Percentiles rank a stretch among this genome's conserved stretches.
Conservation (phyloP, 2,797 vertebrate species). For the Phrynocephalus vlangalii region DNA sequence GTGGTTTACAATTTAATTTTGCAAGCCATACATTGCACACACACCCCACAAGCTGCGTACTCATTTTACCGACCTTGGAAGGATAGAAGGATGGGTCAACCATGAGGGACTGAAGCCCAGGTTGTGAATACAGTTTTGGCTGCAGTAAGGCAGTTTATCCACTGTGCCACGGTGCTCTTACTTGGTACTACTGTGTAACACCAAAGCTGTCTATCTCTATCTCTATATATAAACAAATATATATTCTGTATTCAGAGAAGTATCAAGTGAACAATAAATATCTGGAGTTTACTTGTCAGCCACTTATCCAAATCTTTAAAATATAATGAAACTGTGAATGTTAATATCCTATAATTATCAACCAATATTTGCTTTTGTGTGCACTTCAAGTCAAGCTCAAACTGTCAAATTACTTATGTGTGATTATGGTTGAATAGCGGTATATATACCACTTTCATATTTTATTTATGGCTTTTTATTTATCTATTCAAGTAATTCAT, state of each 20-base stretch:
- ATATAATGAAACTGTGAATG: background rate
- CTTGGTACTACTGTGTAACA: background rate
- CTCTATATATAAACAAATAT: background rate
- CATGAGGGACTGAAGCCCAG: too few species aligned
- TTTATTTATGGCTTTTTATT: background rate
- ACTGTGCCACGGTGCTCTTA: background rate
- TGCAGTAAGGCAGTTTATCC: too few species aligned
- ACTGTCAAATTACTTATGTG: background rate
- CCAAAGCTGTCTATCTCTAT: rapidly evolving
- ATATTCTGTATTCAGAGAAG: background rate
- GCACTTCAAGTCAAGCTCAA: background rate
- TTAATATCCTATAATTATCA: background rate
- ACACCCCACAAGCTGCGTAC: too few species aligned
- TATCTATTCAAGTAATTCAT: background rate
- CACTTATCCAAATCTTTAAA: slow-evolving; percentile 11
- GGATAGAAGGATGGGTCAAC: too few species aligned
- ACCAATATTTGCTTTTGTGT: background rate
- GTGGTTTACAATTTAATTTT: too few species aligned
- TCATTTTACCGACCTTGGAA: too few species aligned
- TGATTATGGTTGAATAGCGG: background rate
- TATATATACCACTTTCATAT: background rate
- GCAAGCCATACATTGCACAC: too few species aligned
- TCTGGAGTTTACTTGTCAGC: background rate
- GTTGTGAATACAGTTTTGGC: too few species aligned
- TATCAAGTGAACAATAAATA: background rate